These are phyloP conservation scores for Nyctereutes procyonoides DNA, from an alignment of 2,113 vertebrate species.

Conservation along the genomic window DNA sequence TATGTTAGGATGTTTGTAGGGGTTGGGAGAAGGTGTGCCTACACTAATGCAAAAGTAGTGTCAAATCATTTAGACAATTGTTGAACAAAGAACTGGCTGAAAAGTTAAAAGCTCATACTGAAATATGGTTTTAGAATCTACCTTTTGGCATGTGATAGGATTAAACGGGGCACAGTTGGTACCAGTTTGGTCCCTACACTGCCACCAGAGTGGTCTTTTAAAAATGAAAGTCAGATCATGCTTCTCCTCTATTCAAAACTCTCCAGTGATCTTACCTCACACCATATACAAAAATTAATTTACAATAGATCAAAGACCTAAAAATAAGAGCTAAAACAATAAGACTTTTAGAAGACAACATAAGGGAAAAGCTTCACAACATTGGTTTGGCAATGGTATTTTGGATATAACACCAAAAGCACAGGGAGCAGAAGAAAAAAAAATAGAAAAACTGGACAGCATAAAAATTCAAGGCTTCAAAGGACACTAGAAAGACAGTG, in stretches of 20 bases:
- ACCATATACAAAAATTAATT: background rate
- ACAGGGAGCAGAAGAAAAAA: background rate
- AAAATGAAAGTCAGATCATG: conserved; percentile 36
- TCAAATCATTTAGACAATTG: background rate
- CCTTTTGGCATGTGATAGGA: background rate
- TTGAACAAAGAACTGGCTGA: background rate
- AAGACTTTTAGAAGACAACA: background rate
- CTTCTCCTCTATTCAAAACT: background rate
- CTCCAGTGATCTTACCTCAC: background rate
- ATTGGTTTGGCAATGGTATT: background rate
- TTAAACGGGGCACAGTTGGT: background rate
- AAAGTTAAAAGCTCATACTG: background rate
- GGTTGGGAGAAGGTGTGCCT: background rate
- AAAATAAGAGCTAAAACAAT: background rate
- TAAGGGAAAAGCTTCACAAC: background rate
- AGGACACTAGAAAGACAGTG: background rate
- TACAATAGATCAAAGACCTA: background rate
- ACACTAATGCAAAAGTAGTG: background rate
- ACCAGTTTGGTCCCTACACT: background rate
- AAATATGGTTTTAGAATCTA: background rate
- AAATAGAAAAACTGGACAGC: background rate
- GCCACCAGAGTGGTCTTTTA: background rate
- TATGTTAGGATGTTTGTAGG: background rate
- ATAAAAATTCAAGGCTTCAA: conserved; percentile 22
- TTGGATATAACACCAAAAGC: background rate